Conservation (phyloP, 2,797 vertebrate genomes). For the Trichosurus vulpecula region DNA sequence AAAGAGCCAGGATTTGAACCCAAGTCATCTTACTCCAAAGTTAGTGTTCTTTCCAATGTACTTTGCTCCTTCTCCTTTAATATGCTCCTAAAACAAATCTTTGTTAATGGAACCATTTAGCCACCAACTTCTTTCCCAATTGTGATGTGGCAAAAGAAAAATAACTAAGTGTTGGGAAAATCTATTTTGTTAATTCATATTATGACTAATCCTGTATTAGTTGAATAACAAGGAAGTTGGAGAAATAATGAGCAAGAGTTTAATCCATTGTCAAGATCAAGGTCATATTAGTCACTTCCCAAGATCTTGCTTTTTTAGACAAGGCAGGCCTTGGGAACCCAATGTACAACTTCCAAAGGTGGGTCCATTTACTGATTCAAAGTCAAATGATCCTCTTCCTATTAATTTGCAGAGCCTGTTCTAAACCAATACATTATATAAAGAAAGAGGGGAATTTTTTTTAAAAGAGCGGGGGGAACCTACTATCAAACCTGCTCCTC, state of each 20-base stretch:
- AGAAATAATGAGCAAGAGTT: conserved; percentile 52
- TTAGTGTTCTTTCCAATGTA: background rate
- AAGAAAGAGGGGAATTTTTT: too few relatives aligned
- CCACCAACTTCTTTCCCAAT: background rate
- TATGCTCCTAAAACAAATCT: background rate
- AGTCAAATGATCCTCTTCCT: background rate
- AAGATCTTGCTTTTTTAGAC: conserved; percentile 26
- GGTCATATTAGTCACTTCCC: conserved; percentile 68
- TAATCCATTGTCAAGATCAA: conserved; percentile 57
- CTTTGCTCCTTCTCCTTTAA: background rate
- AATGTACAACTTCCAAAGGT: conserved; percentile 10
- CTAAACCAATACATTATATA: background rate
- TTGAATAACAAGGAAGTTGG: conserved; percentile 61
- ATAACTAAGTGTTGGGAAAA: conserved; percentile 59
- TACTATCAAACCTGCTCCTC: background rate
- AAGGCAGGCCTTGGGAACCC: conserved; percentile 39
- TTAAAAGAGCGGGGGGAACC: background rate
- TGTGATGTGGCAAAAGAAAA: conserved; percentile 51
- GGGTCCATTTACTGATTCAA: background rate
- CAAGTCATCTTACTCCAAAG: background rate
- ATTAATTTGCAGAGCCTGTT: background rate
- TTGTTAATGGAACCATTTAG: background rate
- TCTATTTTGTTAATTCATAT: conserved; percentile 53
- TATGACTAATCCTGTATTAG: conserved; percentile 42
- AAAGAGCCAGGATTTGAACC: background rate